phyloP scores from a whole-genome alignment of 2,113 vertebrate species.

The Neoarius graeffei region DNA sequence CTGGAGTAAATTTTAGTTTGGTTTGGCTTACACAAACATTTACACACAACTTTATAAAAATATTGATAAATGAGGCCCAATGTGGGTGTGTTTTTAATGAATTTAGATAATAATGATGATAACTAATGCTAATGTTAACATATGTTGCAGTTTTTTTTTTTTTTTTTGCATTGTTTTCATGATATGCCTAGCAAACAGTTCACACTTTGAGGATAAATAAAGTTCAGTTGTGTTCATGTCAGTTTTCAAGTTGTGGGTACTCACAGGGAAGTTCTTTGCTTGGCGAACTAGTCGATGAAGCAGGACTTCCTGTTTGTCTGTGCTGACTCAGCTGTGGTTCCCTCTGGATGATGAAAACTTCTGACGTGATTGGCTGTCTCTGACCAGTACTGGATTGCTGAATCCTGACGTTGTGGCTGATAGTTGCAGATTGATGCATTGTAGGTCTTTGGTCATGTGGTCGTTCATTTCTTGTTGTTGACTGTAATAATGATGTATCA shows the following conservation, averaged over 20 bases:
- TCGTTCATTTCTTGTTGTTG: conserved; percentile 30
- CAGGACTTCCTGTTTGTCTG: not conserved
- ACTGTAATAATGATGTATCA: conserved; percentile 18
- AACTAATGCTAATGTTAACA: not conserved
- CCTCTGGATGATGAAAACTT: conserved; percentile 20
- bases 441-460: conserved; percentile 5
- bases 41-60: not conserved
- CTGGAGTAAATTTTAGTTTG: not conserved
- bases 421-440: not conserved
- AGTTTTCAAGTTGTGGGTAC: conserved; percentile 26
- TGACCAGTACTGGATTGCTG: conserved; percentile 24
- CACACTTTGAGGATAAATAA: not conserved
- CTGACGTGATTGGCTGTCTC: conserved; percentile 12
- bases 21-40: not conserved
- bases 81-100: not conserved
- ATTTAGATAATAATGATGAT: not conserved
- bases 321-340: conserved; percentile 26
- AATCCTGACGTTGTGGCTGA: conserved; percentile 33
- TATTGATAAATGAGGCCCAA: not conserved
- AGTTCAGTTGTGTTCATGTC: not conserved
- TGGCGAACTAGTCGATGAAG: conserved; percentile 41
- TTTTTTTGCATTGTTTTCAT: not conserved
- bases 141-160: not conserved
- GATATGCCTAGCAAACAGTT: not conserved
- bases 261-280: conserved; percentile 61